These are phyloP conservation scores for Leptobrachium ailaonicum DNA, from an alignment of 2,113 vertebrate genomes.

Conservation along the genomic window DNA sequence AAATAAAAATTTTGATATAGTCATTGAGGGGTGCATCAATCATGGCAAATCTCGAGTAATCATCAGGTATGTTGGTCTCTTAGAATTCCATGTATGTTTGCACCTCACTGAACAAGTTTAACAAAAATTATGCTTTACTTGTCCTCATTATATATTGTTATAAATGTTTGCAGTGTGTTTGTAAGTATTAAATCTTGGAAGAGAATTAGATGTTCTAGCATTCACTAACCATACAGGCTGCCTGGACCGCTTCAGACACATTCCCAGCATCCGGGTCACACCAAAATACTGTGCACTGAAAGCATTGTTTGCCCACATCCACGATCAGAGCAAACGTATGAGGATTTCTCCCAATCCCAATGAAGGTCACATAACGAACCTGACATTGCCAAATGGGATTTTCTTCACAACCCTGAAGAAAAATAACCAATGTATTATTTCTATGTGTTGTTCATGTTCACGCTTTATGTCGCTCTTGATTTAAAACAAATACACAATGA, in stretches of 20 bases:
- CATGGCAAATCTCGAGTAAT: too few species aligned
- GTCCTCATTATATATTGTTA: too few species aligned
- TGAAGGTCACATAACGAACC: constrained; percentile 90
- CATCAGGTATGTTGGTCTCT: too few species aligned
- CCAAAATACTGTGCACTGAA: constrained; percentile 76
- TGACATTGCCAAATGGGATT: constrained; percentile 87
- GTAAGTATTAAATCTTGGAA: too few species aligned
- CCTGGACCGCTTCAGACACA: constrained; percentile 76
- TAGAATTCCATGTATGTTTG: too few species aligned
- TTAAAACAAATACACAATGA: too few species aligned
- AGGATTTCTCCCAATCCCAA: constrained; percentile 72
- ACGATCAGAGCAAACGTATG: constrained; percentile 75
- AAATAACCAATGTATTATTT: not conserved
- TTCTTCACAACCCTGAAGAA: constrained; percentile 63
- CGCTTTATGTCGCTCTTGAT: too few species aligned
- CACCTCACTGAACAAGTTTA: too few species aligned
- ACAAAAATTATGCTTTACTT: too few species aligned
- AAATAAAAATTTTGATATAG: too few species aligned
- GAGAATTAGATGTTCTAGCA: not conserved
- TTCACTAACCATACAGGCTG: constrained; percentile 75
- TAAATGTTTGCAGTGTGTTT: too few species aligned
- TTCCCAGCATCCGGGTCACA: constrained; percentile 76
- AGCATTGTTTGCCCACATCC: constrained; percentile 68
- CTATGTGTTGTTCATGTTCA: not conserved
- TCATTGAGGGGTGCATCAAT: too few species aligned